Evolutionary conservation across 2,888 invertebrate genomes (phyloP).

Genomic region (Ophraella communa): DNA sequence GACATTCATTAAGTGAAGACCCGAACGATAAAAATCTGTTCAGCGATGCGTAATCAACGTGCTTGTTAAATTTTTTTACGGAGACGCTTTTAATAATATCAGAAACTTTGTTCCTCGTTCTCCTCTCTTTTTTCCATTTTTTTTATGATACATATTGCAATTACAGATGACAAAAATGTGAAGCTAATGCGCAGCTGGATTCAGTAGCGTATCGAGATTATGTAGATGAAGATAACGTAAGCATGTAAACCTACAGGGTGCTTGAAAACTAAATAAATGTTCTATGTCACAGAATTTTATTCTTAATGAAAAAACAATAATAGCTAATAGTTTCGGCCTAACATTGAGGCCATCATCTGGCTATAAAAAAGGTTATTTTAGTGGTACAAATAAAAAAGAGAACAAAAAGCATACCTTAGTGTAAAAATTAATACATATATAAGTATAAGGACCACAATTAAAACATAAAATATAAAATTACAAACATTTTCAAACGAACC

Average conservation of each 20-base stretch:
- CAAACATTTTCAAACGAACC: too few relatives aligned
- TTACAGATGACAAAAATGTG: conserved; percentile 2
- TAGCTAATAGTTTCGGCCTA: too few relatives aligned
- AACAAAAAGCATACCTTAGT: too few relatives aligned
- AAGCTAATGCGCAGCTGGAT: not conserved
- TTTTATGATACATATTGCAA: not conserved
- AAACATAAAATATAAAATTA: too few relatives aligned
- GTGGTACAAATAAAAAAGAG: too few relatives aligned
- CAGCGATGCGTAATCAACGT: conserved; percentile 21
- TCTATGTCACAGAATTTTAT: too few relatives aligned
- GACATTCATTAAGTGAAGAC: conserved; percentile 26
- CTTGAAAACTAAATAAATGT: not conserved
- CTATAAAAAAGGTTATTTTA: too few relatives aligned
- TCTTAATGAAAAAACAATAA: too few relatives aligned
- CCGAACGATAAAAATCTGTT: conserved; percentile 26
- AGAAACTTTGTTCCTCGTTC: not conserved
- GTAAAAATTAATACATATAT: too few relatives aligned
- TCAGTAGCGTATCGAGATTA: not conserved
- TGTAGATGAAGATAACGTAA: not conserved
- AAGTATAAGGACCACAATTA: too few relatives aligned
- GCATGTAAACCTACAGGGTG: too few relatives aligned
- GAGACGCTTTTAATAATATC: conserved; percentile 16
- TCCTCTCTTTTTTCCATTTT: not conserved
- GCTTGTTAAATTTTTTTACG: conserved; percentile 22
- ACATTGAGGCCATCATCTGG: too few relatives aligned